Conservation (phyloP, 2,797 vertebrate genomes). For the Hipposideros larvatus region DNA sequence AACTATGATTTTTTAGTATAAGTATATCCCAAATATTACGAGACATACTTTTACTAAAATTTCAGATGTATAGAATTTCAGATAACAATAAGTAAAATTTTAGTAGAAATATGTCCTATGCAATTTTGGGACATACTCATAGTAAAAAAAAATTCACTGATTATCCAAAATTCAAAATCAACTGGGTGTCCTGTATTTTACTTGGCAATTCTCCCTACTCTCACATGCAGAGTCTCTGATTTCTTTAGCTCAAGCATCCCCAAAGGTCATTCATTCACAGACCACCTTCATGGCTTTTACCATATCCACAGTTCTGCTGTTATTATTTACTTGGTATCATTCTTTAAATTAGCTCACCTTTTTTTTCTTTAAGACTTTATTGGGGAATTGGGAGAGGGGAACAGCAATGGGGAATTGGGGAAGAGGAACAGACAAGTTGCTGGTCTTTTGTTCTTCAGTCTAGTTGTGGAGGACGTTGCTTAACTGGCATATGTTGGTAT, state of each 20-base stretch:
- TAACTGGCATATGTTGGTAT: too few relatives aligned
- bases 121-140: background rate
- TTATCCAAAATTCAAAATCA: background rate
- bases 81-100: background rate
- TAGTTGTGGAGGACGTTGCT: too few relatives aligned
- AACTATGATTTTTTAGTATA: background rate
- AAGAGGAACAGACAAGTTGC: too few relatives aligned
- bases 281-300: background rate
- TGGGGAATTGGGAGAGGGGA: too few relatives aligned
- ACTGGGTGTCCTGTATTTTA: background rate
- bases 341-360: background rate
- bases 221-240: background rate
- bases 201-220: background rate
- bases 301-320: background rate
- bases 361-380: background rate
- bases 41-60: background rate
- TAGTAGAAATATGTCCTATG: background rate
- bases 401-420: too few relatives aligned
- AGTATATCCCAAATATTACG: background rate
- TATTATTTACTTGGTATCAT: conserved; percentile 10
- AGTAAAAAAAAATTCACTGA: background rate
- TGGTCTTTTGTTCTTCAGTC: too few relatives aligned
- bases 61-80: background rate
- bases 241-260: background rate
- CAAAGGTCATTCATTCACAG: background rate